Conservation (phyloP, 2,113 vertebrate genomes). For the Amazona guildingii region DNA sequence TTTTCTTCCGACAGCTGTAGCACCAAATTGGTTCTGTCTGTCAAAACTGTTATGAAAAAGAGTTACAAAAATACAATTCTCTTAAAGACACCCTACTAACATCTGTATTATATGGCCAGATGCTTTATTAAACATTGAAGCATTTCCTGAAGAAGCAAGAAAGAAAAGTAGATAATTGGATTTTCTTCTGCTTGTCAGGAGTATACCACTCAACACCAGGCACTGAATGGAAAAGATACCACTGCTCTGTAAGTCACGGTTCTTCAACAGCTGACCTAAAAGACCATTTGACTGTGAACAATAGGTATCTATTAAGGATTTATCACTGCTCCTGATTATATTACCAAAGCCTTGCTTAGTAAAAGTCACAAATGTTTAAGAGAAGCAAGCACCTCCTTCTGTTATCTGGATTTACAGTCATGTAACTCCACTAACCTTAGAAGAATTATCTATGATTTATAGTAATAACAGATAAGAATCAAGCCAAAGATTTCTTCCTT, state of each 20-base stretch:
- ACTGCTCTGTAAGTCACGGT: background rate
- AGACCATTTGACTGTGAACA: conserved; percentile 15
- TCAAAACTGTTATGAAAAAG: background rate
- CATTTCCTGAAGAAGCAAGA: background rate
- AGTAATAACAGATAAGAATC: background rate
- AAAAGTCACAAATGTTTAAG: background rate
- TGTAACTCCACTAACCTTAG: background rate
- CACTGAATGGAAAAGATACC: background rate
- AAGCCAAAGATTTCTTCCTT: background rate
- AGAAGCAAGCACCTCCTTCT: background rate
- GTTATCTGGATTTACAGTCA: background rate
- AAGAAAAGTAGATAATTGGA: background rate
- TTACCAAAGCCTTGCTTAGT: background rate
- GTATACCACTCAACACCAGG: background rate
- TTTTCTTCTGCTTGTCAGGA: conserved; percentile 28
- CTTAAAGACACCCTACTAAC: background rate
- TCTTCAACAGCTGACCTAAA: conserved; percentile 37
- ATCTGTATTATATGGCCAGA: background rate
- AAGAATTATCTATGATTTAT: background rate
- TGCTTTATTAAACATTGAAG: background rate
- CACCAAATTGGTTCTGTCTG: background rate
- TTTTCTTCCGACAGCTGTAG: background rate
- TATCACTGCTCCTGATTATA: background rate
- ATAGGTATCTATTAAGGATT: conserved; percentile 19
- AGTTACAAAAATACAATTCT: background rate